Conservation (phyloP, 2,113 vertebrate genomes). For the Lophius piscatorius region DNA sequence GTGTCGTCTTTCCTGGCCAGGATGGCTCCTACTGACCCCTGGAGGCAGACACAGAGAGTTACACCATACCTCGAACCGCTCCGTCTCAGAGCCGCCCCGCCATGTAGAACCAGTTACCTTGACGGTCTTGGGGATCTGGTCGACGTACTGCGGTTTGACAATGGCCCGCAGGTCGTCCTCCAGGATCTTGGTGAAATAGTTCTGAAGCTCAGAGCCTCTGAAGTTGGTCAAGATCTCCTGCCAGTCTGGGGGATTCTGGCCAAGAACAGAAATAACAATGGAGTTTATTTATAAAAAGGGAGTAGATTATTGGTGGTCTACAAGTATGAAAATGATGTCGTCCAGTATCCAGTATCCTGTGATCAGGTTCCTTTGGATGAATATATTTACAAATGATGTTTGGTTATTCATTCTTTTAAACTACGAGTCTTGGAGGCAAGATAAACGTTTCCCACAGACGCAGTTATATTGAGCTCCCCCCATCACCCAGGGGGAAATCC, state of each 20-base stretch:
- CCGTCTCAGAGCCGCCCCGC: rapidly evolving
- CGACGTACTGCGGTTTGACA: constrained; percentile 98
- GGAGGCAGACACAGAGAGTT: constrained; percentile 31
- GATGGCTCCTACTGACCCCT: constrained; percentile 97
- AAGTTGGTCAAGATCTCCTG: constrained; percentile 99
- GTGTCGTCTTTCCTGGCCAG: constrained; percentile 98
- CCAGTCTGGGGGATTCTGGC: constrained; percentile 91
- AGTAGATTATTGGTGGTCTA: no score
- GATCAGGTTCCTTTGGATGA: no score
- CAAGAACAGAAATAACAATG: neutral
- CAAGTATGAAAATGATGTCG: no score
- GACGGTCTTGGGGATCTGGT: constrained; percentile 98
- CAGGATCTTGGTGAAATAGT: constrained; percentile 99
- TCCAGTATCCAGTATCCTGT: no score
- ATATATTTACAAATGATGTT: no score
- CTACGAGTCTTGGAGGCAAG: no score
- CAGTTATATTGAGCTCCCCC: no score
- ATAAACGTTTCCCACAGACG: no score
- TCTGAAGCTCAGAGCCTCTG: constrained; percentile 96
- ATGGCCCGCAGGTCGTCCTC: constrained; percentile 98
- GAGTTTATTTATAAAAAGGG: no score
- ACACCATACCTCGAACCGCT: neutral
- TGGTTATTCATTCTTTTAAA: no score
- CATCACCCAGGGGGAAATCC: no score
- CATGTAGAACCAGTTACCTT: constrained; percentile 79